phyloP scores from a whole-genome alignment of 2,797 vertebrate species.

The Leptatherina wallacei region DNA sequence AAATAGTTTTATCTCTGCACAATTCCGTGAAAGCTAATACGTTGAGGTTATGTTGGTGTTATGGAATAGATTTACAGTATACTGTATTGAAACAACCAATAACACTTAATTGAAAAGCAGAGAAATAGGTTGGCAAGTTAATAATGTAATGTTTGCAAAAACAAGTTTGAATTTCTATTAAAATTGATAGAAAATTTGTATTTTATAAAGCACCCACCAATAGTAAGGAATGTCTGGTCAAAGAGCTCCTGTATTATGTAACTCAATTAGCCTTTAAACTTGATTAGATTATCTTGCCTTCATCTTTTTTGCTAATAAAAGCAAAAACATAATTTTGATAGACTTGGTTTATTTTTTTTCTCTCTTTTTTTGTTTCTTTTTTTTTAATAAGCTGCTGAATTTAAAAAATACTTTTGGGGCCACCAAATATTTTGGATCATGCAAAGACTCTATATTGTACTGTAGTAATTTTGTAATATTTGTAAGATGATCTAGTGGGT shows the following conservation, averaged over 20 bases:
- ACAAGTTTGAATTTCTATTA: conserved; percentile 74
- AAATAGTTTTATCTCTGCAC: conserved; percentile 53
- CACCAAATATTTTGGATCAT: conserved; percentile 99
- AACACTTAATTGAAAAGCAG: conserved; percentile 62
- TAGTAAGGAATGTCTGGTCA: conserved; percentile 85
- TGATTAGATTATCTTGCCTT: conserved; percentile 89
- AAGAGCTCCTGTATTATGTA: conserved; percentile 83
- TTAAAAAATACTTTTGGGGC: conserved; percentile 92
- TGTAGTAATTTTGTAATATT: conserved; percentile 99
- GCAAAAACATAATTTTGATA: conserved; percentile 92
- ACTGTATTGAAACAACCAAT: conserved; percentile 56
- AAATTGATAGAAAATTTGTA: conserved; percentile 88
- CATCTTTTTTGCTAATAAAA: conserved; percentile 86
- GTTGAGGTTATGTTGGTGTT: conserved; percentile 26
- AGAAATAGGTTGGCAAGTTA: conserved; percentile 83
- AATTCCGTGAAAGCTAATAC: background rate
- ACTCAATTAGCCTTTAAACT: conserved; percentile 86
- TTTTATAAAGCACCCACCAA: conserved; percentile 85
- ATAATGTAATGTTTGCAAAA: conserved; percentile 72
- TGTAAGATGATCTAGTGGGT: conserved; percentile 97
- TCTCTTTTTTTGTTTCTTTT: background rate
- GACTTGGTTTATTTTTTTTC: conserved; percentile 87
- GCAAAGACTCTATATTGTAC: conserved; percentile 99
- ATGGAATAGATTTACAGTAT: conserved; percentile 60
- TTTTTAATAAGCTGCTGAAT: conserved; percentile 93